Conservation (phyloP, 2,797 vertebrate genomes). For the Rhinoraja longicauda region DNA sequence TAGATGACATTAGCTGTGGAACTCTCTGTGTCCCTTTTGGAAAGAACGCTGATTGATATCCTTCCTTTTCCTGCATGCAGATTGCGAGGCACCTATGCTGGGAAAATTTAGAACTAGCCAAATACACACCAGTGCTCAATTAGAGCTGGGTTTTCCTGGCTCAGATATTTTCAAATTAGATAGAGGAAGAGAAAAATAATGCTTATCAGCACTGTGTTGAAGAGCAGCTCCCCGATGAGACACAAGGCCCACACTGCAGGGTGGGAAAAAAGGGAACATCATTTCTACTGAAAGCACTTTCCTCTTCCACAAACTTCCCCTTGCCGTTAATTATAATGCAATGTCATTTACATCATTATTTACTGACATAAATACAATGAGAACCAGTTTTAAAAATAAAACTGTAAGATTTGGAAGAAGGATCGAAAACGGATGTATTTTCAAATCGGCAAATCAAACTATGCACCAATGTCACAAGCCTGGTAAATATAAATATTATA, state of each 20-base stretch:
- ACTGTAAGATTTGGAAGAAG: background rate
- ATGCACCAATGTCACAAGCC: background rate
- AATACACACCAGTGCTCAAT: conserved; percentile 1
- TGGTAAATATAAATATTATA: background rate
- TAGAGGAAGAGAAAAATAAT: background rate
- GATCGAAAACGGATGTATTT: background rate
- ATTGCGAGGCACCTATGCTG: conserved; percentile 18
- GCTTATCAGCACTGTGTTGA: background rate
- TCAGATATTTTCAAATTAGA: conserved; percentile 22
- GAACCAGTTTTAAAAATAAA: background rate
- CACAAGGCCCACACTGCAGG: background rate
- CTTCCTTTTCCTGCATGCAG: conserved; percentile 29
- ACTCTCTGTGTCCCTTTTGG: background rate
- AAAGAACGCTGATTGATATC: background rate
- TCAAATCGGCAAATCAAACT: background rate
- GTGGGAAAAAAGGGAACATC: background rate
- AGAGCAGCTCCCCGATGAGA: background rate
- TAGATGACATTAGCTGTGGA: background rate
- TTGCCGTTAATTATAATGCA: background rate
- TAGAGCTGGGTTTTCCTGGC: conserved; percentile 9
- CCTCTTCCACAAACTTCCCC: background rate
- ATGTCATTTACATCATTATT: background rate
- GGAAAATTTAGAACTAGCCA: conserved; percentile 15
- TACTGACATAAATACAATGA: background rate
- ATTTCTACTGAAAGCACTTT: background rate